A percentile compares a stretch with the other conserved stretches of the same genome.
These are phyloP conservation scores for Caretta caretta DNA, from an alignment of 2,113 vertebrate species.

Conservation along the genomic window DNA sequence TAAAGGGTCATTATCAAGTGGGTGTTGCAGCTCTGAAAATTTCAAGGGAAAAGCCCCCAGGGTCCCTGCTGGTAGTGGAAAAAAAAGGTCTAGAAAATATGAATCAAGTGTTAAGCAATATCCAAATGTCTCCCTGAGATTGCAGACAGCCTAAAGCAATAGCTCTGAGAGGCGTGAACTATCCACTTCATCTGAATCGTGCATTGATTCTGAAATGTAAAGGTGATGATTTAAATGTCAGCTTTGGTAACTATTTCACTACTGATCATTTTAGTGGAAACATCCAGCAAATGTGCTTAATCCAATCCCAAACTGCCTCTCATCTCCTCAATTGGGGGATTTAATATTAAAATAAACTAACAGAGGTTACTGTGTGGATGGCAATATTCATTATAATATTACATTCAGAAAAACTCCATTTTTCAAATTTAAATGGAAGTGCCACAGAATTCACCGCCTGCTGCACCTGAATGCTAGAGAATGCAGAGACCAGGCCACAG, in stretches of 20 bases:
- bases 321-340: background rate
- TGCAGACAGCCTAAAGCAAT: background rate
- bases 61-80: background rate
- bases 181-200: background rate
- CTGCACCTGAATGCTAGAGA: background rate
- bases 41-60: background rate
- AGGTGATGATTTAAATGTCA: background rate
- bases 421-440: background rate
- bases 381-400: background rate
- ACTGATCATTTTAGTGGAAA: background rate
- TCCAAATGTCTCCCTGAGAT: background rate
- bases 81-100: background rate
- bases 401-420: accelerated
- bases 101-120: background rate
- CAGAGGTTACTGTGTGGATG: background rate
- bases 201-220: background rate
- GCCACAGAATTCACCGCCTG: background rate
- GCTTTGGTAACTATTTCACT: background rate
- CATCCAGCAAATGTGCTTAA: background rate
- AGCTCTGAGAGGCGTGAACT: background rate
- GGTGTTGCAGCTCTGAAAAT: background rate
- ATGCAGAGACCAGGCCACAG: background rate
- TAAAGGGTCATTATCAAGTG: background rate
- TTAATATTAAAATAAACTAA: background rate
- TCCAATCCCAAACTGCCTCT: background rate